Base-by-base conservation (phyloP, 2,888 invertebrate genomes). In the Cryptocheilus praepositus region DNA sequence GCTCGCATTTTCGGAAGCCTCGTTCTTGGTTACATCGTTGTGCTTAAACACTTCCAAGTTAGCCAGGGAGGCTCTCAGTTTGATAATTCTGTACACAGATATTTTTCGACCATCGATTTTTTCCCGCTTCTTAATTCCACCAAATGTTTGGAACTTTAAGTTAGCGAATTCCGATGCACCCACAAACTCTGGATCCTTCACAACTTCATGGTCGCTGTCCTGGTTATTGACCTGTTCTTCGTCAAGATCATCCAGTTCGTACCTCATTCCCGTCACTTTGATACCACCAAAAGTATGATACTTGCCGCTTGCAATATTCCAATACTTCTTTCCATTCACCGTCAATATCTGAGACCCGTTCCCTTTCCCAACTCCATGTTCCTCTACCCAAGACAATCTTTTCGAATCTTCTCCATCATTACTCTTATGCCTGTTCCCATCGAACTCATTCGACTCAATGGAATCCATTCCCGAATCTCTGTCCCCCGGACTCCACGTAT, bases 241-340 rank as follows among this genome's bases (percentile, higher is more conserved):
- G 15, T 7, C 21, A 8, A 11, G 18, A 13, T 59, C 28, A 16
- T 46, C 56, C 28, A 7, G 36, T 21, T 55, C 28, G 5, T 0
- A 0, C 3, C 19, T 8, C 0, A 13, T 7, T 0, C 25, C 22
- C 13, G 61, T 46, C 3, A 56, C 74, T 52, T 73, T 82, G 18
- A 85, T 85, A 0, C 85, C 85, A 2, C 85, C 85, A 18, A 85
- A 85, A 1, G 85, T 85, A 21, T 85, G 76, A 28, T 81, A 84
- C 49, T 84, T 85, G 44, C 67, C 61, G 4, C 74, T 62, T 3
- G 73, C 72, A 0, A 77, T 69, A 18, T 72, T 74, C 76, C 74
- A 82, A 63, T 82, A 85, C 43, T 72, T 81, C 36, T 68, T 80
- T 1, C 81, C 80, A 43, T 80, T 77, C 0, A 65, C 64, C 0